phyloP scores from a whole-genome alignment of 1,140 invertebrate genomes.

The Zaprionus nigranus region DNA sequence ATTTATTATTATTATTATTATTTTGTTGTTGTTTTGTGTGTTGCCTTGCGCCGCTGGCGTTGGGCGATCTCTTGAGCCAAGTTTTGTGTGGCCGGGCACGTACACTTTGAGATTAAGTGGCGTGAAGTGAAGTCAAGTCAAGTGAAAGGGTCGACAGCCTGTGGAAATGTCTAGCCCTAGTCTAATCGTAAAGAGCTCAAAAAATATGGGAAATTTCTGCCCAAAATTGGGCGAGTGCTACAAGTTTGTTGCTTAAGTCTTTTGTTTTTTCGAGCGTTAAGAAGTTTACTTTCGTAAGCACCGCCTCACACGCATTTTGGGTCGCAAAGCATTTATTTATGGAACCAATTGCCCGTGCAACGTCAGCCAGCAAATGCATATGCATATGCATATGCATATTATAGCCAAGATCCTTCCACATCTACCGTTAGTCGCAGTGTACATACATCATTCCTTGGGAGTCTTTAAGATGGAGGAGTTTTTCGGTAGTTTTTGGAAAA shows the following conservation, averaged over 20 bases:
- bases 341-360: conserved; percentile 22
- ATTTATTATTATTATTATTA: conserved; percentile 29
- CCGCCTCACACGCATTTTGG: neutral
- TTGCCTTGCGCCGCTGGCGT: conserved; percentile 26
- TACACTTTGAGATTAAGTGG: conserved; percentile 64
- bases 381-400: conserved; percentile 9
- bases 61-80: conserved; percentile 51
- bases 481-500: conserved; percentile 46
- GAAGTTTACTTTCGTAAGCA: conserved; percentile 14
- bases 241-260: conserved; percentile 67
- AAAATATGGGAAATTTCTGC: conserved; percentile 25
- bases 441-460: conserved; percentile 62
- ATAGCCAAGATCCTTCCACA: conserved; percentile 17
- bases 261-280: conserved; percentile 54
- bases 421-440: conserved; percentile 56
- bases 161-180: conserved; percentile 35
- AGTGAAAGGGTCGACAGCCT: conserved; percentile 80
- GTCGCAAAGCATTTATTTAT: neutral
- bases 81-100: conserved; percentile 71
- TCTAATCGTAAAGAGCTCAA: conserved; percentile 24
- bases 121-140: conserved; percentile 63
- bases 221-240: conserved; percentile 20
- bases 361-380: conserved; percentile 6
- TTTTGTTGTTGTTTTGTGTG: conserved; percentile 13
- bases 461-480: conserved; percentile 67